Percentiles rank a stretch among this genome's conserved stretches.
phyloP scores from a whole-genome alignment of 2,888 invertebrate genomes.

The Rhagium mordax region DNA sequence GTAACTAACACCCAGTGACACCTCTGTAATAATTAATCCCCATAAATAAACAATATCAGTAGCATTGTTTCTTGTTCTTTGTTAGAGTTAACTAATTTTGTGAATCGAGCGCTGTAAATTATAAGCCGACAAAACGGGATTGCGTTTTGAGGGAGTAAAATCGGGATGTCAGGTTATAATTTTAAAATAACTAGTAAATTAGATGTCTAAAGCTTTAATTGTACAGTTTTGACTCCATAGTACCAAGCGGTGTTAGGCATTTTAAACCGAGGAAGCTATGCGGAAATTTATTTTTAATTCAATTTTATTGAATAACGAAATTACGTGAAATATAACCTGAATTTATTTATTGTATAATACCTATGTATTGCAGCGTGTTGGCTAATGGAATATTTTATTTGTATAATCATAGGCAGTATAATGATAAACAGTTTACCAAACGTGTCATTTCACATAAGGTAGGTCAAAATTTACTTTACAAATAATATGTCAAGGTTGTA shows the following conservation, averaged over 20 bases:
- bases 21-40: constrained; percentile 42
- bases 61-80: constrained; percentile 29
- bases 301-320: constrained; percentile 48
- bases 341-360: constrained; percentile 6
- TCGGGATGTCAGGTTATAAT: constrained; percentile 54
- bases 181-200: constrained; percentile 61
- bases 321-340: constrained; percentile 5
- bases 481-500: background rate
- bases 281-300: constrained; percentile 55
- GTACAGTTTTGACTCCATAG: constrained; percentile 55
- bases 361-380: background rate
- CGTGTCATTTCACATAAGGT: background rate
- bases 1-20: constrained; percentile 57
- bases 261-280: constrained; percentile 44
- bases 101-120: constrained; percentile 35
- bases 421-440: background rate
- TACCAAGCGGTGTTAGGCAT: constrained; percentile 63
- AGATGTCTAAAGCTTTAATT: constrained; percentile 61
- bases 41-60: constrained; percentile 44
- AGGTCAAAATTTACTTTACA: background rate
- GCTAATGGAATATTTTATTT: background rate
- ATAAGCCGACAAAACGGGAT: constrained; percentile 38
- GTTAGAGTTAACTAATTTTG: constrained; percentile 42
- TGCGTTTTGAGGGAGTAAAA: constrained; percentile 50
- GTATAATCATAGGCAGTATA: background rate